These are phyloP conservation scores for Zygothrica quintamaculata DNA, from an alignment of 2,888 invertebrate genomes.

Conservation along the genomic window DNA sequence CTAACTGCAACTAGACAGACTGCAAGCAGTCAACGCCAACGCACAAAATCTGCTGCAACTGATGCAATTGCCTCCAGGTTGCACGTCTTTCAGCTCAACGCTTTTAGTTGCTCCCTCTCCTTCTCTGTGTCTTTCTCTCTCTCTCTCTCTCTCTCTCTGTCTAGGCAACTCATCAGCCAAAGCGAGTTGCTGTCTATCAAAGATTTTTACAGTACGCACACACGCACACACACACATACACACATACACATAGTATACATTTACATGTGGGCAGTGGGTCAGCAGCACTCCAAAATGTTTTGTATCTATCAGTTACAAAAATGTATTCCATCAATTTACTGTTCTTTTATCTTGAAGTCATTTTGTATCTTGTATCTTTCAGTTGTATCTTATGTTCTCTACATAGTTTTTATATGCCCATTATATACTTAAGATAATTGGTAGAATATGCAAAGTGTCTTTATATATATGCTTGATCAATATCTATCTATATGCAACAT, in stretches of 20 bases:
- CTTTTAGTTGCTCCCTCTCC: too few species aligned
- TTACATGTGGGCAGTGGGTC: slow-evolving; percentile 76
- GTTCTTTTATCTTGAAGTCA: slow-evolving; percentile 23
- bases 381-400: too few species aligned
- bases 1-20: slow-evolving; percentile 40
- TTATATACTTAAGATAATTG: too few species aligned
- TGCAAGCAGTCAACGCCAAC: slow-evolving; percentile 76
- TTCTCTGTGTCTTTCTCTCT: too few species aligned
- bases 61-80: slow-evolving; percentile 31
- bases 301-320: too few species aligned
- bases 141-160: too few species aligned
- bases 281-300: slow-evolving; percentile 63
- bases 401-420: too few species aligned
- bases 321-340: slow-evolving; percentile 3
- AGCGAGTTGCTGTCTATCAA: slow-evolving; percentile 48
- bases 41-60: slow-evolving; percentile 55
- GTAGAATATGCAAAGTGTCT: neutral
- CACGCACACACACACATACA: slow-evolving; percentile 18
- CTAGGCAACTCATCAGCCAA: slow-evolving; percentile 19
- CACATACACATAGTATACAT: slow-evolving; percentile 43
- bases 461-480: too few species aligned
- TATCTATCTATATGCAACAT: too few species aligned
- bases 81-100: slow-evolving; percentile 7
- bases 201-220: slow-evolving; percentile 9
- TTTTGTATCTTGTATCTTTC: neutral